Conservation (phyloP, 2,888 invertebrate species). For the Drosophila histrio region DNA sequence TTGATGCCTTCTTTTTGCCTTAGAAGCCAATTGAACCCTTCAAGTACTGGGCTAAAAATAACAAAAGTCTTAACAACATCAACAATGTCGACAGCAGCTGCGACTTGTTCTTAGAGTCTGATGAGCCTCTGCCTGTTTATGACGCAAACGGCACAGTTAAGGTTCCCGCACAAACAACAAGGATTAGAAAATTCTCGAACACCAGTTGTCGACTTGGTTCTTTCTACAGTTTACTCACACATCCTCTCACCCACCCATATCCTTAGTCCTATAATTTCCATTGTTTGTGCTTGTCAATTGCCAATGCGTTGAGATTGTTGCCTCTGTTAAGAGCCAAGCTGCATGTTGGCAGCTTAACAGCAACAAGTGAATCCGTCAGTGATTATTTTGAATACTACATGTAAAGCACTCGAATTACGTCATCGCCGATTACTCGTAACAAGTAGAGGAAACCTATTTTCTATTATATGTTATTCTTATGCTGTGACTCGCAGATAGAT, state of each 20-base stretch:
- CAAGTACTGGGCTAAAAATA: conserved; percentile 4
- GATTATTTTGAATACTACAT: conserved; percentile 18
- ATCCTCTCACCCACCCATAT: background rate
- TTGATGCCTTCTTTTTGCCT: too few species aligned
- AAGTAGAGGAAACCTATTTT: background rate
- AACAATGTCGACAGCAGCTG: conserved; percentile 17
- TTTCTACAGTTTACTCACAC: background rate
- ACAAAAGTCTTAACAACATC: conserved; percentile 26
- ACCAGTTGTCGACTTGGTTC: conserved; percentile 24
- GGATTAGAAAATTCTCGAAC: conserved; percentile 41
- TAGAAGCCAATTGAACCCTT: too few species aligned
- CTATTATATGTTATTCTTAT: background rate
- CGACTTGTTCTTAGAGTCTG: conserved; percentile 22
- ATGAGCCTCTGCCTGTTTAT: conserved; percentile 32
- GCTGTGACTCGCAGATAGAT: background rate
- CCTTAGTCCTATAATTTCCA: conserved; percentile 18
- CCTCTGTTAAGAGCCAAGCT: conserved; percentile 6
- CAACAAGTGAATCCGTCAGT: conserved; percentile 19
- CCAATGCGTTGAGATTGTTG: conserved; percentile 32
- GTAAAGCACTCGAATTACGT: background rate
- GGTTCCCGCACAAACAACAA: conserved; percentile 4
- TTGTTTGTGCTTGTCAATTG: conserved; percentile 40
- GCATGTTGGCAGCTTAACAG: conserved; percentile 11
- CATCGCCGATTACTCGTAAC: background rate
- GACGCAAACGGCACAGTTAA: conserved; percentile 30